A percentile compares a stretch with the other conserved stretches of the same genome.
phyloP scores from a whole-genome alignment of 2,113 vertebrate species.

The Danionella cerebrum region DNA sequence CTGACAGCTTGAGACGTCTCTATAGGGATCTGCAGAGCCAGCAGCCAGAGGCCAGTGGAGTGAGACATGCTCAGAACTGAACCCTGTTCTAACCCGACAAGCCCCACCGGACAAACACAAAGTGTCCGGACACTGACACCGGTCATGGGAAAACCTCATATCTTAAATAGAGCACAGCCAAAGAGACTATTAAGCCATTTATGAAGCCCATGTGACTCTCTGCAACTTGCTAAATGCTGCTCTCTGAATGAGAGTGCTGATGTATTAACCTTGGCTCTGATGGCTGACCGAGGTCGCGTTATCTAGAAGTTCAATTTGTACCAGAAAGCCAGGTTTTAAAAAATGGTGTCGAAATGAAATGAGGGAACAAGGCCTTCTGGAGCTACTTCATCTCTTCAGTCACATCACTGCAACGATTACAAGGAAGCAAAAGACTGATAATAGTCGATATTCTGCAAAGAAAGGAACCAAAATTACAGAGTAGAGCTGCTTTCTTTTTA shows the following conservation, averaged over 20 bases:
- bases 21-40: conserved; percentile 19
- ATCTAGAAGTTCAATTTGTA: neutral
- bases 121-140: conserved; percentile 8
- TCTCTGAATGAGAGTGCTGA: neutral
- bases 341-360: neutral
- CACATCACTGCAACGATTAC: neutral
- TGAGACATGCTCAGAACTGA: conserved; percentile 15
- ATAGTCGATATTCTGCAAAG: conserved; percentile 9
- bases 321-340: neutral
- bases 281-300: neutral
- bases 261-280: neutral
- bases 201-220: neutral
- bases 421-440: neutral
- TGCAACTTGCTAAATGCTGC: neutral
- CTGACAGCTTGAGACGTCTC: conserved; percentile 11
- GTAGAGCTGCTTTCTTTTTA: neutral
- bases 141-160: neutral
- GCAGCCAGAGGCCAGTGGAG: conserved; percentile 6
- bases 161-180: neutral
- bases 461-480: too few species aligned
- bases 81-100: conserved; percentile 17
- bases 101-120: conserved; percentile 6
- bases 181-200: neutral
- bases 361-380: neutral
- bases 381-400: neutral